Base-by-base conservation (phyloP, 2,888 invertebrate genomes). In the Pyrrhia umbra region DNA sequence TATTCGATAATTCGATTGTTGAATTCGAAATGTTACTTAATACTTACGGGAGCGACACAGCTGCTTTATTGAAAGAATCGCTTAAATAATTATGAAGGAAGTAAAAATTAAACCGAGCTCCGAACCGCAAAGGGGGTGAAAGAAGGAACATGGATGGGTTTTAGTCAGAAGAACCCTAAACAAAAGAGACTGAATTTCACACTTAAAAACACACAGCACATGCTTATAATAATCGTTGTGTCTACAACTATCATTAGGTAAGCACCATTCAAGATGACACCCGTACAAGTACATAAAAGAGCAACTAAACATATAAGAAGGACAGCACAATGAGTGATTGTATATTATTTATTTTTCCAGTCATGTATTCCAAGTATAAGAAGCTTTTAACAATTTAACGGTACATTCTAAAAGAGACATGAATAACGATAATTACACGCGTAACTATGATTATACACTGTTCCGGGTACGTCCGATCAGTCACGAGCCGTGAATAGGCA, bases 401-500 rank as follows among this genome's bases (percentile, higher is more conserved):
- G 66, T 30, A 59, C 47, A 54, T 61, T 34, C 58, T 60, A 66
- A 64, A 45, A 78, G 40, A 54, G 51, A 63, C 56, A 52, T 75
- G 70, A 81, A 84, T 77, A 71, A 70, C 58, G 58, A 73, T 73
- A 65, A 81, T 78, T 77, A 74, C 64, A 76, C 70, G 67, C 73
- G 68, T 88, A 86, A 90, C 89, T 90, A 88, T 83, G 88, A 81
- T 79, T 85, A 86, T 75, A 84, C 82, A 88, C 87, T 87, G 89
- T 88, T 83, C 80, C 77, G 79, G 77, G 66, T 74, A 69, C 75
- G 74, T 76, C 69, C 75, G 70, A 81, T 79, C 81, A 74, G 67
- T 75, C 70, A 70, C 67, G 74, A 80, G 65, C 45, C 20, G 56
- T 90, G 87, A 92, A 92, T 91, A 87, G 87, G 81, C 87, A 91